Evolutionary conservation across 2,888 invertebrate species (phyloP), one percentile per base, ranked within the genome.

Genomic region (Lithophane semibrunnea): DNA sequence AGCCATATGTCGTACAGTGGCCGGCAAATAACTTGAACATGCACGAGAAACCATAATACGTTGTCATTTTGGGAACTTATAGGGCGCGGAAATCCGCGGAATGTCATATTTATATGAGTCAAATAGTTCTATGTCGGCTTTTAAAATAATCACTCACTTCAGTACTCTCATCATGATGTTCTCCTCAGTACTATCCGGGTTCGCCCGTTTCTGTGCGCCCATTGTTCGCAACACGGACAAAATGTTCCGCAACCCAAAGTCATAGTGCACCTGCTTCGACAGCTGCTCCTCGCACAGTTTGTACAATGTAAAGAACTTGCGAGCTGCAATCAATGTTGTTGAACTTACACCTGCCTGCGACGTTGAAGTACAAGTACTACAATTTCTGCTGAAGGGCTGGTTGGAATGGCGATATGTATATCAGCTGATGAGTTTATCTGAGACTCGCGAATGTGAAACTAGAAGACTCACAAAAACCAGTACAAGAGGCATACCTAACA

Each of bases 141-240:
- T 49, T 66, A 21, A 13, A 16, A 12, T 24, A n/a, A 21, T n/a
- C 29, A 88, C 94, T 89, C 85, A 96, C 96, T 96, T 96, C 86
- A 99, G 96, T 4, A 99, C 99, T 96, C 99, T 97, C 99, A 99
- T 99, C 85, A 99, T 98, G 64, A 98, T 98, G 52, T 98, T 98
- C 91, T 98, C 98, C 94, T 99, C 99, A n/a, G 99, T 99, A 77
- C 97, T 97, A 67, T 98, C 98, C 0, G 98, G 98, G 92, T 98
- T 97, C 0, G 98, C 97, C 86, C 98, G 96, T 92, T 98, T 98
- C 90, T 98, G 98, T 0, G 98, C 97, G 0, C 98, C 98, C 90
- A 98, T 97, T 18, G 98, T 98, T 91, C 98, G 95, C 83, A 98
- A 94, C 21, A 98, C 98, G 0, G 98, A 98, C 67, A 98, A 94